These are phyloP conservation scores for Gibbula magus DNA, from an alignment of 2,888 invertebrate species.

Conservation along the genomic window DNA sequence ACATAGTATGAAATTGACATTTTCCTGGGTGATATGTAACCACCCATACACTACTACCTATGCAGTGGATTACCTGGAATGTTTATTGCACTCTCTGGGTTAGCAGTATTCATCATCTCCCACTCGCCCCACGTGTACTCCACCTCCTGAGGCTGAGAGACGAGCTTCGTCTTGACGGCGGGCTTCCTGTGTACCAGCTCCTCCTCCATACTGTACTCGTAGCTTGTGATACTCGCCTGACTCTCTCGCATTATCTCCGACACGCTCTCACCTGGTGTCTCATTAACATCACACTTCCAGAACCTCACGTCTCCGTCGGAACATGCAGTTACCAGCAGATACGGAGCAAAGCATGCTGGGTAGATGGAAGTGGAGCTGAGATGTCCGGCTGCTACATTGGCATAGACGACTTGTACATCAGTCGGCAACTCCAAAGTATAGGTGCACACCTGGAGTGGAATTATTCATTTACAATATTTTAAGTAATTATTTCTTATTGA, in stretches of 20 bases:
- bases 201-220: constrained; percentile 54
- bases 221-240: constrained; percentile 43
- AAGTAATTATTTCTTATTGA: neutral
- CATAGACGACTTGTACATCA: constrained; percentile 93
- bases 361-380: constrained; percentile 97
- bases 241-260: constrained; percentile 26
- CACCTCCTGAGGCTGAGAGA: constrained; percentile 34
- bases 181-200: constrained; percentile 41
- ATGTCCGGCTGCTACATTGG: constrained; percentile 96
- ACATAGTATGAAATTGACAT: too few relatives aligned
- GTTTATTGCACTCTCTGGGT: constrained; percentile 81
- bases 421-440: constrained; percentile 91
- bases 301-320: constrained; percentile 88
- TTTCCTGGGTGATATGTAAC: too few relatives aligned
- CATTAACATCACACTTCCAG: constrained; percentile 69
- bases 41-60: too few relatives aligned
- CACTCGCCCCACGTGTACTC: constrained; percentile 88
- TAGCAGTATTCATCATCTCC: constrained; percentile 85
- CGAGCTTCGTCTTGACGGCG: constrained; percentile 23
- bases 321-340: constrained; percentile 95
- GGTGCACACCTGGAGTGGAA: constrained; percentile 84
- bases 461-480: neutral
- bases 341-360: constrained; percentile 98
- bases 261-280: constrained; percentile 1
- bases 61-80: constrained; percentile 82